These are phyloP conservation scores for Monoplex corrugatus DNA, from an alignment of 2,888 invertebrate genomes.

Conservation along the genomic window DNA sequence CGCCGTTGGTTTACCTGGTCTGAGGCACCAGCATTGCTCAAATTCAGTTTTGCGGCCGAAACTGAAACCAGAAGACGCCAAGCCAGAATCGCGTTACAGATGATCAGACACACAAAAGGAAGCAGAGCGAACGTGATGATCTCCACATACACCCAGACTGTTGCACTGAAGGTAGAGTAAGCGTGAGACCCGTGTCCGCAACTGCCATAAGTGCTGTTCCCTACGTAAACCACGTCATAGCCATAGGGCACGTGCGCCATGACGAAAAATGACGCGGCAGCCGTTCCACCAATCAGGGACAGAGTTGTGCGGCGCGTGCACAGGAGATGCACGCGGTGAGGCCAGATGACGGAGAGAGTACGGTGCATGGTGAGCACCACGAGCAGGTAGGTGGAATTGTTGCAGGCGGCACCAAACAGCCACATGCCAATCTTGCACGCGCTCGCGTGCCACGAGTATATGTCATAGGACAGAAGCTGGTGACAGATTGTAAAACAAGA, in stretches of 20 bases:
- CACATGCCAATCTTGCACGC: slow-evolving; percentile 49
- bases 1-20: background rate
- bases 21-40: background rate
- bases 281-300: background rate
- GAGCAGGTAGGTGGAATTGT: slow-evolving; percentile 49
- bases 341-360: slow-evolving; percentile 35
- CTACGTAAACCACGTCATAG: background rate
- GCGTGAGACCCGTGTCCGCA: background rate
- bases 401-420: slow-evolving; percentile 22
- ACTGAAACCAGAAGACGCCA: background rate
- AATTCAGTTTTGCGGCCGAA: background rate
- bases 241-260: background rate
- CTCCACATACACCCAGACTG: background rate
- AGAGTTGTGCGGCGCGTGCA: background rate
- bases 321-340: slow-evolving; percentile 34
- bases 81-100: background rate
- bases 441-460: no score
- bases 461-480: no score
- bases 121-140: background rate
- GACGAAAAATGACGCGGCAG: background rate
- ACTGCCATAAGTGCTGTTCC: background rate
- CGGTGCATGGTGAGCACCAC: slow-evolving; percentile 52
- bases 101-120: background rate
- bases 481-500: no score
- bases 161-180: background rate